Percentiles rank a stretch among this genome's conserved stretches.
Evolutionary conservation across 1,140 invertebrate species (phyloP).

Genomic region (Dinoponera quadriceps): DNA sequence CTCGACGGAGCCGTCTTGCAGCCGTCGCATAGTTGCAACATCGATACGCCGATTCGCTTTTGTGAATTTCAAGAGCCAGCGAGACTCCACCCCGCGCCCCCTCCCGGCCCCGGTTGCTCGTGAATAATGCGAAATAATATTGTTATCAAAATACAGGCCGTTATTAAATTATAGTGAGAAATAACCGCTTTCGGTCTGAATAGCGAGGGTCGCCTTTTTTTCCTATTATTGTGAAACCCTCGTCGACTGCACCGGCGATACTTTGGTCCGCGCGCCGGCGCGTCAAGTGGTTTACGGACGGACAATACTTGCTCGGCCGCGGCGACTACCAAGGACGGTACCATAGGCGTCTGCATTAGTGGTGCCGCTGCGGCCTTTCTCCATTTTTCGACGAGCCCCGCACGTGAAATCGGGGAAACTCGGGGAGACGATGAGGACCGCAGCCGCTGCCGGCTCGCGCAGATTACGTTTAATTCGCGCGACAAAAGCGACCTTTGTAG

Average conservation of each 20-base stretch:
- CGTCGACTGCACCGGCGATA: constrained; percentile 62
- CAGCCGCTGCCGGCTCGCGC: not conserved
- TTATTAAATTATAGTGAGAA: constrained; percentile 80
- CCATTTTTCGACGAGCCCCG: constrained; percentile 46
- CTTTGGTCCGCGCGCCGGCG: constrained; percentile 64
- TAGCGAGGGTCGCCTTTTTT: constrained; percentile 77
- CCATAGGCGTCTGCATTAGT: constrained; percentile 75
- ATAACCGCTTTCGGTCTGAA: constrained; percentile 76
- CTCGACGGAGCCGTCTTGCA: too few species aligned
- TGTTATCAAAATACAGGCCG: constrained; percentile 76
- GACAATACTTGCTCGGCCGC: constrained; percentile 74
- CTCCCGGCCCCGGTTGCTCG: not conserved
- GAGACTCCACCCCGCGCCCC: too few species aligned
- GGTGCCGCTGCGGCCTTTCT: constrained; percentile 61
- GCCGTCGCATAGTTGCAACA: too few species aligned
- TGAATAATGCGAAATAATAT: constrained; percentile 70
- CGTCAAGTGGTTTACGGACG: constrained; percentile 23
- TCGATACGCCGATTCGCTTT: too few species aligned
- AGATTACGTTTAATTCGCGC: constrained; percentile 52
- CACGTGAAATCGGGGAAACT: constrained; percentile 33
- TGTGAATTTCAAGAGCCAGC: too few species aligned
- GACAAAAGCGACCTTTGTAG: constrained; percentile 14
- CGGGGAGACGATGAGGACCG: constrained; percentile 1
- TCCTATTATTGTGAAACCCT: constrained; percentile 80
- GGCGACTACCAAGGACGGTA: constrained; percentile 76